Evolutionary conservation across 2,797 vertebrate genomes (phyloP), one percentile per base, ranked within the genome.

Genomic region (Scyliorhinus canicula): DNA sequence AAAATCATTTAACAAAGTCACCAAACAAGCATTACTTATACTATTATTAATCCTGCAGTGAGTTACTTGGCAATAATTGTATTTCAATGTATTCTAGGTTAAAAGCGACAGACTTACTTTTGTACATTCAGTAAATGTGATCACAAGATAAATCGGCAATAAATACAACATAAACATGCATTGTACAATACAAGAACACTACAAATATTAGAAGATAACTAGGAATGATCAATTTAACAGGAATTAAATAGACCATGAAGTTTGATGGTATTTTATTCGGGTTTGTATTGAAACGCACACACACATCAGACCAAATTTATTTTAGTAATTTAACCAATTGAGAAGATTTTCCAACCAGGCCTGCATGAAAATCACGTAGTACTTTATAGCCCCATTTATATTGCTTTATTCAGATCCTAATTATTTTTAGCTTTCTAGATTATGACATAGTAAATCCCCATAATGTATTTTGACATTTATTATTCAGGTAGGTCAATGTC

Each of bases 1-100:
- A 90, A 90, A 82, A 82, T n/a, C 4, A 57, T 60, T 90, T 90
- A 90, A 26, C 88, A 91, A 90, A 90, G 31, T 14, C 52, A 44
- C 79, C 2, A 91, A 63, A 11, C 57, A 63, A 60, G 57, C 21
- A 35, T 40, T 40, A 60, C 35, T 91, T 35, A 63, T 6, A 86
- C 52, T n/a, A 60, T n/a, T 60, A n/a, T n/a, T 60, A n/a, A 60
- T 90, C 35, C 55, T 90, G 16, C 55, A 60, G n/a, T 60, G 4
- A 55, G 31, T 16, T 60, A 57, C 5, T 35, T 21, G 55, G 0
- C 16, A 86, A 86, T 60, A 90, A 60, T 60, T 60, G 16, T 55
- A 57, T 60, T n/a, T 90, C 55, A 90, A 40, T 60, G 35, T 57
- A 57, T 19, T n/a, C 52, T 19, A 55, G 1, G 4, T 57, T 88